These are phyloP conservation scores for Acronicta aceris DNA, from an alignment of 2,888 invertebrate genomes.

Conservation along the genomic window DNA sequence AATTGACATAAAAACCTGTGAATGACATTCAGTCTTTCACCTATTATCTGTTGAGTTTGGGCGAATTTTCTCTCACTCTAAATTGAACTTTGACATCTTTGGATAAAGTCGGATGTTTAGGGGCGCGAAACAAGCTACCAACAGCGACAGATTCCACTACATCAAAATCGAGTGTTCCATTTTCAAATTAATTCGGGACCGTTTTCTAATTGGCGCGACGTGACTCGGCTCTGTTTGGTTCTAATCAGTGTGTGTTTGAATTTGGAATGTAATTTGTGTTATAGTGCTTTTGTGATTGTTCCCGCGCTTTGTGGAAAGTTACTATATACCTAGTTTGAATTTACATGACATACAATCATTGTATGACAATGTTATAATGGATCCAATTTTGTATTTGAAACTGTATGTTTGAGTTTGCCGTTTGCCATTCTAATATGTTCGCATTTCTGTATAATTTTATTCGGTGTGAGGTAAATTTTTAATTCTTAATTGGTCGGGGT, in stretches of 20 bases:
- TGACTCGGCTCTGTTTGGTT: constrained; percentile 79
- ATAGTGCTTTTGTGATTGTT: constrained; percentile 72
- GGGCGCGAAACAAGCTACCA: constrained; percentile 42
- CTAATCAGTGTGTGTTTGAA: constrained; percentile 83
- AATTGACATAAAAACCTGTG: constrained; percentile 53
- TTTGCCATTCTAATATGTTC: constrained; percentile 12
- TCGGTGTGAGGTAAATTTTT: too few relatives aligned
- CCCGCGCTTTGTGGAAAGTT: constrained; percentile 63
- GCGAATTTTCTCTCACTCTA: constrained; percentile 24
- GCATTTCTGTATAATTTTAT: constrained; percentile 12
- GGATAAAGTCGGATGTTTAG: constrained; percentile 44
- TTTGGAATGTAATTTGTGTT: constrained; percentile 81
- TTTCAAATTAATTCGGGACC: constrained; percentile 86
- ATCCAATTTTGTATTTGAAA: constrained; percentile 21
- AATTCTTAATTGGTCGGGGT: too few relatives aligned
- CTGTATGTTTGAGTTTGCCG: constrained; percentile 21
- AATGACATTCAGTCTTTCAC: constrained; percentile 68
- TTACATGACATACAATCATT: constrained; percentile 54
- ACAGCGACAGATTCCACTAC: constrained; percentile 81
- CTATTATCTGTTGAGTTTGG: constrained; percentile 59
- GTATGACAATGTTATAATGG: constrained; percentile 36
- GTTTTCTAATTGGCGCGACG: constrained; percentile 88
- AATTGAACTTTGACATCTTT: constrained; percentile 38
- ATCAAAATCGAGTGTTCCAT: constrained; percentile 88
- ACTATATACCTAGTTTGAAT: constrained; percentile 62